Percentiles rank a stretch among this genome's conserved stretches.
Conservation (phyloP, 2,888 invertebrate species). For the Pollenia angustigena region DNA sequence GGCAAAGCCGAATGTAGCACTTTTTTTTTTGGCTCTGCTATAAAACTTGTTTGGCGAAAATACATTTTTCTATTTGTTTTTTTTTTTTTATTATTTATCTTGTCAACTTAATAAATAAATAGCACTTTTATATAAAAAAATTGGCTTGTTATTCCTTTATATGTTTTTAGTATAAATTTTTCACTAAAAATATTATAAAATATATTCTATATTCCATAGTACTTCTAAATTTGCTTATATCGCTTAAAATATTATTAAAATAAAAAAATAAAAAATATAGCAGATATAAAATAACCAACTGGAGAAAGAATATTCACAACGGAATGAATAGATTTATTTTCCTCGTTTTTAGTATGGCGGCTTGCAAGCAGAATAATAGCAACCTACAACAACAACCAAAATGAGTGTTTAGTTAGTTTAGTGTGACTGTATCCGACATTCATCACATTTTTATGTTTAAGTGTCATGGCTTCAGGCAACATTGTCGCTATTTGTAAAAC, state of each 20-base stretch:
- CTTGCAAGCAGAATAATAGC: not conserved
- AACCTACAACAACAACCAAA: not conserved
- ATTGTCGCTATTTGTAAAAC: slow-evolving; percentile 58
- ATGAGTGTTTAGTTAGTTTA: slow-evolving; percentile 24
- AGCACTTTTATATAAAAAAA: not conserved
- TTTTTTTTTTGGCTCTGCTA: too few relatives aligned
- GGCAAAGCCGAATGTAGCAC: too few relatives aligned
- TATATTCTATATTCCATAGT: not conserved
- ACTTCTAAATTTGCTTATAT: slow-evolving; percentile 28
- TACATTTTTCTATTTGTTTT: too few relatives aligned
- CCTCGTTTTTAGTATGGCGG: not conserved
- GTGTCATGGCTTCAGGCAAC: slow-evolving; percentile 60
- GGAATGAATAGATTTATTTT: slow-evolving; percentile 33
- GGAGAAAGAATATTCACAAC: not conserved
- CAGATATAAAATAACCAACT: not conserved
- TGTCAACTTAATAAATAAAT: not conserved
- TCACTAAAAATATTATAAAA: not conserved
- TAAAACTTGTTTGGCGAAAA: too few relatives aligned
- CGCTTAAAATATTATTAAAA: not conserved
- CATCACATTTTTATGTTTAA: slow-evolving; percentile 62
- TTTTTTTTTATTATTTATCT: too few relatives aligned
- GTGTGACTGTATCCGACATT: slow-evolving; percentile 56
- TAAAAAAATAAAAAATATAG: not conserved
- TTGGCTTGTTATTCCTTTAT: not conserved
- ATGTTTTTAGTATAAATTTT: not conserved